Evolutionary conservation across 2,888 invertebrate genomes (phyloP), one percentile per base, ranked within the genome.

Genomic region (Stratiomys singularior): DNA sequence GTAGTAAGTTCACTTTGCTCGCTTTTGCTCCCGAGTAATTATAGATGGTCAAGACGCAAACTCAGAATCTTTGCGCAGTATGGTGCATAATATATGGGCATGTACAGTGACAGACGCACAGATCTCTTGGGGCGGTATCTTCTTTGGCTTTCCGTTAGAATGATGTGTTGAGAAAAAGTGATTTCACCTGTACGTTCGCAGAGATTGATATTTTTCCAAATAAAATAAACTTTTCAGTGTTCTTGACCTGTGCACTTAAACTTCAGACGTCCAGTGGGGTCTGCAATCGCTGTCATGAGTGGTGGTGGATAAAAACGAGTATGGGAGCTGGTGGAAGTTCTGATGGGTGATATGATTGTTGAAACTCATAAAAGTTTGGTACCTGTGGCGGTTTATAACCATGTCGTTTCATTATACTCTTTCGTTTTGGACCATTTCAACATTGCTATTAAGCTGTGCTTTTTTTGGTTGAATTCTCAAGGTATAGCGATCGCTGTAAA

Each of bases 11-110:
- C 37, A 37, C 37, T 37, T 69, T 30, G 69, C 69, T 67, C 23
- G 69, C 69, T 30, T 58, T 74, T 58, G 74, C 74, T 58, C 74
- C 74, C 58, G 74, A 58, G 58, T 58, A 74, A 74, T 74, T 58
- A 72, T 56, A 52, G 15, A 71, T 71, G 71, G 47, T 52, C 52
- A 72, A 30, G 21, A 56, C 58, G n/a, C 30, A 21, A 37, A 28
- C 27, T n/a, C 52, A 18, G 25, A 56, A 44, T 7, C 44, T 67
- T 28, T 11, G 72, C 71, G 18, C 72, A 56, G 72, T 72, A 72
- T 72, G 72, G 30, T 28, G 72, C 72, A 58, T 56, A 58, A 46
- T n/a, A 72, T 72, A 56, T 72, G 30, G 58, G 18, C 58, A 28
- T 30, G 30, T 28, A 23, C 28, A 27, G 30, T 21, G 72, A 21